Evolutionary conservation across 2,797 vertebrate species (phyloP), one percentile per base, ranked within the genome.

Genomic region (Neostethus bicornis): DNA sequence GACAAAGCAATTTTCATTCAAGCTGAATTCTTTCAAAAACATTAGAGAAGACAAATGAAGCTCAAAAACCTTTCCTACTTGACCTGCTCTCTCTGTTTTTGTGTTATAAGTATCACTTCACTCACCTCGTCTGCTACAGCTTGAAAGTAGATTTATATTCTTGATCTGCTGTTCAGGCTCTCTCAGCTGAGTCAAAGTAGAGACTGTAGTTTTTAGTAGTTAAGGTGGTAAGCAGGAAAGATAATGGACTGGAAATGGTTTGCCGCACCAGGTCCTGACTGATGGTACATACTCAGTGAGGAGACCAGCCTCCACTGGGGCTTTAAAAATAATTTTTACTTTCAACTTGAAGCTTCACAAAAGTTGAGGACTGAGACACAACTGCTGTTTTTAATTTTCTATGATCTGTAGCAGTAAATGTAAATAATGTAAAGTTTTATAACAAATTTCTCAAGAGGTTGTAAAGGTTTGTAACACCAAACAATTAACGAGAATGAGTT

Each of bases 71-170:
- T 68, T 61, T 53, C 53, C 41, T 46, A 46, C 52, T 48, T 62
- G 76, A 57, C 50, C 67, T 54, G 41, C 75, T 70, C 72, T 65
- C 60, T 63, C 56, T 45, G 69, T 65, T 66, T 76, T 43, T 51
- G 68, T 81, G 72, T 75, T 77, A 66, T 81, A 73, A 67, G 70
- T 72, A 79, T 77, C 75, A 71, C 73, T 74, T 74, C 21, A 51
- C 62, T 86, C 75, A 74, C 77, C 66, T 83, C 42, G 60, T 88
- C 75, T 77, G 66, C 67, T 47, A 45, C 59, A 53, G 73, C 72
- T 78, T 67, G 63, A 64, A 70, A 53, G 65, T 73, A 71, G 79
- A 87, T 87, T 83, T 83, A 84, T 89, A 59, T 79, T 63, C 77
- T 79, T 61, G 68, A 75, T 79, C 81, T 71, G 66, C 43, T 66